These are phyloP conservation scores for Cancer borealis DNA, from an alignment of 2,888 invertebrate genomes.

Conservation along the genomic window DNA sequence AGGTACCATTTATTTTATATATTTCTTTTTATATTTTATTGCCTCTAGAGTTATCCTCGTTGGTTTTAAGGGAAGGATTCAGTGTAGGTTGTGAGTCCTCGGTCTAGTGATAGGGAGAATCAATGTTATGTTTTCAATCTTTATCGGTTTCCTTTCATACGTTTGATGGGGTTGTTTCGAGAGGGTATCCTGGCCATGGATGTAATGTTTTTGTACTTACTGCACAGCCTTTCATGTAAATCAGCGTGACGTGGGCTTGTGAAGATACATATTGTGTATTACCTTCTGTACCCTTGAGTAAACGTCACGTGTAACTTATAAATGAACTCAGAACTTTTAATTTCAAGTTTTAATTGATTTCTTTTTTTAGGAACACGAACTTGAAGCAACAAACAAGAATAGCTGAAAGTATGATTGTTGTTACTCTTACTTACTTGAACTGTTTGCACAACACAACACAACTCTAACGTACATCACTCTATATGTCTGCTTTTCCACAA, in stretches of 20 bases:
- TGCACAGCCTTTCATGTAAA: background rate
- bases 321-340: background rate
- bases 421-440: background rate
- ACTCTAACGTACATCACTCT: background rate
- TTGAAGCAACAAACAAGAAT: background rate
- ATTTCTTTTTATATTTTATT: background rate
- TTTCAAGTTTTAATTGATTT: background rate
- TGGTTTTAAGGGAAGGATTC: background rate
- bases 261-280: background rate
- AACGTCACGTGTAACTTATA: background rate
- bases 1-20: background rate
- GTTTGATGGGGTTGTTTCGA: background rate
- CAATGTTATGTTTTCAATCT: background rate
- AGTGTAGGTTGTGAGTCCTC: background rate
- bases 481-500: background rate
- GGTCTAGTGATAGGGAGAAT: background rate
- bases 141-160: background rate
- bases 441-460: background rate
- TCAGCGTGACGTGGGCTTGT: background rate
- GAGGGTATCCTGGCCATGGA: background rate
- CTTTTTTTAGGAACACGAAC: background rate
- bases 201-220: background rate
- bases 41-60: background rate
- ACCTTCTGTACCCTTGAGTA: background rate
- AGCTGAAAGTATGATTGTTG: background rate